Evolutionary conservation across 2,797 vertebrate genomes (phyloP).

Genomic region (Alcedo quadribrachys): DNA sequence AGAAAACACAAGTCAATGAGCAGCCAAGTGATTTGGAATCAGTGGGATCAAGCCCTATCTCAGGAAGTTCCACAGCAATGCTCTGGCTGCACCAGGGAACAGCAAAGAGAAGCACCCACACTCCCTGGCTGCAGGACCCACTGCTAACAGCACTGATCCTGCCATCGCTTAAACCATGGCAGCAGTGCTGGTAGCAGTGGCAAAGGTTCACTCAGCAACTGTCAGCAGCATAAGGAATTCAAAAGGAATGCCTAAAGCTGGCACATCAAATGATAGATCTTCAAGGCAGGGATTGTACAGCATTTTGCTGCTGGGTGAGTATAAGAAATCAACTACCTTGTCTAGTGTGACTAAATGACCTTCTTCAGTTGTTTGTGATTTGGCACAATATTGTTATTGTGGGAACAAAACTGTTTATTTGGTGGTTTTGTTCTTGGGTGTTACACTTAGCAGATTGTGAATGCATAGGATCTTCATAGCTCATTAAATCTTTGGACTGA

Average conservation of each 20-base stretch:
- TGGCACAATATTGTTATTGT: not conserved
- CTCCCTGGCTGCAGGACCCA: fast-evolving
- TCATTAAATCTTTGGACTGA: not conserved
- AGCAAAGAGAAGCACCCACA: not conserved
- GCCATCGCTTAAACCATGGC: not conserved
- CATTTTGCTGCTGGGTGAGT: not conserved
- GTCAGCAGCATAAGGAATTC: not conserved
- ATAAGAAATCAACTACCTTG: not conserved
- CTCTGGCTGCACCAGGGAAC: not conserved
- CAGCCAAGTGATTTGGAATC: not conserved
- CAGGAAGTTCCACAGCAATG: not conserved
- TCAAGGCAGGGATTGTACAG: not conserved
- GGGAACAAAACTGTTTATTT: conserved; percentile 16
- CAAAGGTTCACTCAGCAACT: not conserved
- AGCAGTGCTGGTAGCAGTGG: not conserved
- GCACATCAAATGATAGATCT: not conserved
- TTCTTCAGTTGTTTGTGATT: not conserved
- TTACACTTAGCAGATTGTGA: not conserved
- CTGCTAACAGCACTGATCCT: not conserved
- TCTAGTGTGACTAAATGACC: not conserved
- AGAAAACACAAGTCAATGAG: not conserved
- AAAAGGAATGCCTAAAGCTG: not conserved
- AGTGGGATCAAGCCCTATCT: not conserved
- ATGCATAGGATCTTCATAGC: conserved; percentile 1
- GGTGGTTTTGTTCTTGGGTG: not conserved